phyloP scores from a whole-genome alignment of 2,113 vertebrate genomes.

The Boulengeromyrus knoepffleri region DNA sequence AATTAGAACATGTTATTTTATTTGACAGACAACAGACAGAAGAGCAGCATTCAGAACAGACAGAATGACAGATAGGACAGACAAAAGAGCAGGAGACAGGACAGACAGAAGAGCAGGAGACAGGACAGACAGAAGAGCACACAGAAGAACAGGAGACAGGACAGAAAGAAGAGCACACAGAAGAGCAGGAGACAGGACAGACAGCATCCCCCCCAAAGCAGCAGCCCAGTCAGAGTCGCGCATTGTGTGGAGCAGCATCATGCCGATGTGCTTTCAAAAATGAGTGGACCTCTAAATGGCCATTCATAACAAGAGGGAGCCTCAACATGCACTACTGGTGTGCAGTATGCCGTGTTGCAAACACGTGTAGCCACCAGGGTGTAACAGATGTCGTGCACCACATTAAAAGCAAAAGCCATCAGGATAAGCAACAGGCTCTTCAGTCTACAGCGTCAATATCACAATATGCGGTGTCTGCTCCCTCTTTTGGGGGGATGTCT shows the following conservation, averaged over 20 bases:
- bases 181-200: too few species aligned
- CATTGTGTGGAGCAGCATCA: not conserved
- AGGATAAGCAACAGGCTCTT: not conserved
- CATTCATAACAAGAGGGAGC: slow-evolving; percentile 18
- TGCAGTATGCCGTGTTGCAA: slow-evolving; percentile 31
- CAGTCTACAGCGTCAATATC: not conserved
- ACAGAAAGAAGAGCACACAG: too few species aligned
- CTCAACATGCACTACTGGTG: slow-evolving; percentile 41
- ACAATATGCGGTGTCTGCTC: not conserved
- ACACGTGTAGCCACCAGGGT: not conserved
- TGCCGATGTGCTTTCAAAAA: slow-evolving; percentile 12
- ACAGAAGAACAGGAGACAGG: too few species aligned
- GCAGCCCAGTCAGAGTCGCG: not conserved
- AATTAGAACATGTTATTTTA: not conserved
- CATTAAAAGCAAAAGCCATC: slow-evolving; percentile 1
- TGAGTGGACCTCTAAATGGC: slow-evolving; percentile 15
- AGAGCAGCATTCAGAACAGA: slow-evolving; percentile 3
- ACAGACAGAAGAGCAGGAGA: not conserved
- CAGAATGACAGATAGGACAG: not conserved
- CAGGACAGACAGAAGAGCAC: too few species aligned
- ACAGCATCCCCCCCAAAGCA: not conserved
- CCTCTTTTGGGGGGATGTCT: slow-evolving; percentile 14
- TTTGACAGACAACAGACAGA: not conserved
- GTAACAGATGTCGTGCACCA: not conserved
- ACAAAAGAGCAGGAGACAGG: not conserved